Base-by-base conservation (phyloP, 2,113 vertebrate genomes). In the Poecilia latipinna region DNA sequence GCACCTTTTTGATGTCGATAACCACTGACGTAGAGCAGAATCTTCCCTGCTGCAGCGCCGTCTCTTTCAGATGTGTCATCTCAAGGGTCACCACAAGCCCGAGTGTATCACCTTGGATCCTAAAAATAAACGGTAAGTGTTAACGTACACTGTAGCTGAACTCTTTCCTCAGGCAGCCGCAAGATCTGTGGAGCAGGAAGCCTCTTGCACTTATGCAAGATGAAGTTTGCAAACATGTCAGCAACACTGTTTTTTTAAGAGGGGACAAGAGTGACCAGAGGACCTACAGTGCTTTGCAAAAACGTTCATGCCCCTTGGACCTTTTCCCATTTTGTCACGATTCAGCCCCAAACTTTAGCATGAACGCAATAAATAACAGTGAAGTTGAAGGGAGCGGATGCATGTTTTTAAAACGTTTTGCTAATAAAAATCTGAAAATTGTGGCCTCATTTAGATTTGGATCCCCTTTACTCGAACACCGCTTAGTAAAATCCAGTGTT, bases 71-170 rank as follows among this genome's bases (percentile, higher is more conserved):
- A 79, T 39, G 63, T 61, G 72, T 70, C 35, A 48, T 75, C 74
- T 78, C 8, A 71, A 57, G 75, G 68, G 68, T 76, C 68, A 73
- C 74, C 65, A 39, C 62, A 37, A 74, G 79, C 65, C 71, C 64
- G 70, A 32, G 8, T 35, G 42, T 15, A 77, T 79, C 70, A 74
- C 80, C 70, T 73, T 35, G 33, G 63, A 63, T 67, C 51, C 74
- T 79, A 68, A 81, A 88, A 86, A 83, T 85, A 77, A 74, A 75
- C 48, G 54, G n/a, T 1, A 63, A 65, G 51, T n/a, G 51, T n/a
- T 57, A 57, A 57, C 51, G 17, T n/a, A 57, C 51, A 57, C 51
- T 57, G 51, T 39, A 42, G 74, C 79, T 81, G 62, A 71, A 60
- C 42, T 79, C 28, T 39, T 75, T 62, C 33, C 61, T 31, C 4